Conservation (phyloP, 2,113 vertebrate species). For the Varanus komodoensis region DNA sequence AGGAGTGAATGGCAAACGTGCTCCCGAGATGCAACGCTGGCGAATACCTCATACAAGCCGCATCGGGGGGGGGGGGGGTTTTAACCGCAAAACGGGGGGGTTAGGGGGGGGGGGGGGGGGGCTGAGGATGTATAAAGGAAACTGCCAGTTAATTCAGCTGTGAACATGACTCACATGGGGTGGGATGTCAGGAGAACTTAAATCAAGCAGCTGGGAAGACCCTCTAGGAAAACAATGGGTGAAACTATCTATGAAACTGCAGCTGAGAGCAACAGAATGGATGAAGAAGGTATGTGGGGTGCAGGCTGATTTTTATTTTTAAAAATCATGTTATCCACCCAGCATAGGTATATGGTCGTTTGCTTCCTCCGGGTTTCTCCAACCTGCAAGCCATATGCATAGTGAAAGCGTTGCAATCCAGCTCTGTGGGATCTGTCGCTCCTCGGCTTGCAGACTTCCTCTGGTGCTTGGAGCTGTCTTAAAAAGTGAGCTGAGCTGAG, state of each 20-base stretch:
- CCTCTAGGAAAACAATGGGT: slow-evolving; percentile 20
- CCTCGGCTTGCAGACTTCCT: too few species aligned
- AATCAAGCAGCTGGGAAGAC: slow-evolving; percentile 51
- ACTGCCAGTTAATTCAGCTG: slow-evolving; percentile 46
- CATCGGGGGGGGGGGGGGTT: not conserved
- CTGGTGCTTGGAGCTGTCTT: too few species aligned
- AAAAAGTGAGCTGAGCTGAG: too few species aligned
- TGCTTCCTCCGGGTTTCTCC: not conserved
- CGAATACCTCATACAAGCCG: not conserved
- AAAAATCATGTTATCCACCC: too few species aligned
- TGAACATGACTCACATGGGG: slow-evolving; percentile 54
- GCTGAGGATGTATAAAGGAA: slow-evolving; percentile 31
- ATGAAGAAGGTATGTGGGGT: not conserved
- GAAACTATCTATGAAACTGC: slow-evolving; percentile 30
- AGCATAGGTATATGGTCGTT: not conserved
- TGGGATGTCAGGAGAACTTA: slow-evolving; percentile 70
- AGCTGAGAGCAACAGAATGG: slow-evolving; percentile 24
- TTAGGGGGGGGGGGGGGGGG: slow-evolving; percentile 4
- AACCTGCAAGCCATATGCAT: not conserved
- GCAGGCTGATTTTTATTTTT: too few species aligned
- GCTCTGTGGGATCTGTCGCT: too few species aligned
- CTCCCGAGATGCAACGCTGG: not conserved
- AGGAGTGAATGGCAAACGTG: slow-evolving; percentile 34
- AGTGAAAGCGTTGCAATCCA: too few species aligned
- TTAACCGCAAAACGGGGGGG: slow-evolving; percentile 45